These are phyloP conservation scores for Hafferia zeledoni DNA, from an alignment of 2,797 vertebrate genomes.

Conservation along the genomic window DNA sequence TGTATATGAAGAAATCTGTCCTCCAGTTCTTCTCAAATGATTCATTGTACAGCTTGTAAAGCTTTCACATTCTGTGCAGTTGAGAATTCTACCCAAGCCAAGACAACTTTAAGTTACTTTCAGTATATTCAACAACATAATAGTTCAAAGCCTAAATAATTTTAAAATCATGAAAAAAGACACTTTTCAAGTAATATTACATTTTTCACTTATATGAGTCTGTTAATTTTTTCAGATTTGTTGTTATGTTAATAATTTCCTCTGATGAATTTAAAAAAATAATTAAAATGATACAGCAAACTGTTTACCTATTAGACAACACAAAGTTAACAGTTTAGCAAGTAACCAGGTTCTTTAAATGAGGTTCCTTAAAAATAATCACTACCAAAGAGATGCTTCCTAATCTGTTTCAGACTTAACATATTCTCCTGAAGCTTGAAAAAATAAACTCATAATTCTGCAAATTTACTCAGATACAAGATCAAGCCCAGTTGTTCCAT, in stretches of 20 bases:
- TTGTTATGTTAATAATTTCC: neutral
- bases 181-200: neutral
- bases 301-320: neutral
- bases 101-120: conserved; percentile 40
- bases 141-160: neutral
- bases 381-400: neutral
- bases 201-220: neutral
- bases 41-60: conserved; percentile 78
- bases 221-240: neutral
- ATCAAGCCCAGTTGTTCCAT: neutral
- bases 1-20: conserved; percentile 84
- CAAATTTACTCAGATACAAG: neutral
- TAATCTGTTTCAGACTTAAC: neutral
- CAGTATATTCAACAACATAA: neutral
- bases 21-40: conserved; percentile 86
- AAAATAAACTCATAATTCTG: neutral
- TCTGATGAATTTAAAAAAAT: neutral
- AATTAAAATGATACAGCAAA: neutral
- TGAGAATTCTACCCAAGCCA: conserved; percentile 66
- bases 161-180: neutral
- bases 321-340: neutral
- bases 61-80: conserved; percentile 64
- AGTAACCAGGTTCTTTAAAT: neutral
- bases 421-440: neutral
- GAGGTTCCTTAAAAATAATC: neutral